Conservation (phyloP, 2,888 invertebrate genomes). For the Synanthedon tipuliformis region DNA sequence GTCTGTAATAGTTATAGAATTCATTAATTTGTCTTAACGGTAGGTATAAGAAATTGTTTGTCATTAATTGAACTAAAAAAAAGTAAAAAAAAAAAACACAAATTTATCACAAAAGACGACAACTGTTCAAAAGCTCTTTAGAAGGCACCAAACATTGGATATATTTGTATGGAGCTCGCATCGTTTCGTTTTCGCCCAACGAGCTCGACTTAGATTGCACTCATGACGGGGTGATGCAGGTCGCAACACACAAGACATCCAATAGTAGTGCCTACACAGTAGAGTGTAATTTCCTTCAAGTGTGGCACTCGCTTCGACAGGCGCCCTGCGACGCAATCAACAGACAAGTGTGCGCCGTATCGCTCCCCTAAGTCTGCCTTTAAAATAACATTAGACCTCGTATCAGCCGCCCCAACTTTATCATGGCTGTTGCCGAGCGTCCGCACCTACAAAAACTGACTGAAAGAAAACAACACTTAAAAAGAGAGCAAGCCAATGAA, state of each 20-base stretch:
- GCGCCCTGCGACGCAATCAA: conserved; percentile 32
- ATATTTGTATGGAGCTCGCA: conserved; percentile 16
- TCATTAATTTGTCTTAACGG: too few species aligned
- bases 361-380: conserved; percentile 25
- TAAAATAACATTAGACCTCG: conserved; percentile 30
- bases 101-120: too few species aligned
- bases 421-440: neutral
- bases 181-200: conserved; percentile 13
- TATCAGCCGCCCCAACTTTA: conserved; percentile 8
- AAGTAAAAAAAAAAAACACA: too few species aligned
- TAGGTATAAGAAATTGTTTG: too few species aligned
- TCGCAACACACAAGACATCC: conserved; percentile 36
- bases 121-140: too few species aligned
- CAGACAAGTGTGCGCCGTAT: conserved; percentile 27
- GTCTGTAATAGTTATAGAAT: too few species aligned
- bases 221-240: conserved; percentile 24
- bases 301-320: conserved; percentile 29
- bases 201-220: conserved; percentile 24
- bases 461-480: too few species aligned
- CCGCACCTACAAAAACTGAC: too few species aligned
- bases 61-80: too few species aligned
- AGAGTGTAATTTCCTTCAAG: conserved; percentile 58
- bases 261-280: conserved; percentile 29
- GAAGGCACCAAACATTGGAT: too few species aligned
- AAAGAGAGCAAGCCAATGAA: too few species aligned